Evolutionary conservation across 2,113 vertebrate genomes (phyloP), one percentile per base, ranked within the genome.

Genomic region (Toxotes chatareus): DNA sequence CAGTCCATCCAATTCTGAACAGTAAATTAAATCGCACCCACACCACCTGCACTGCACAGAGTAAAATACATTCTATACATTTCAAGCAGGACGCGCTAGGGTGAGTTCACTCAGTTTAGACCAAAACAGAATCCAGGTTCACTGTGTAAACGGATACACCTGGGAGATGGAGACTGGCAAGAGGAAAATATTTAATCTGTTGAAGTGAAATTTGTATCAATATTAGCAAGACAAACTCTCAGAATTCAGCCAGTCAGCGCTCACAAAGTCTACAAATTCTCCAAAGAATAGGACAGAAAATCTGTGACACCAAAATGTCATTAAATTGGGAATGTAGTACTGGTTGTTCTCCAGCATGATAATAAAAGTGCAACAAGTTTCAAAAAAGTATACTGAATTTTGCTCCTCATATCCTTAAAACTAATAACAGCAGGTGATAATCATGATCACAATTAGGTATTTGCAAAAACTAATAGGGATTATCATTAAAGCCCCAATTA

Each of bases 21-120:
- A 44, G 65, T 42, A 65, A 82, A 79, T 65, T 55, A 31, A 38
- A 72, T 36, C 1, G 3, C 31, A 40, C 44, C n/a, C 21, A 13
- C n/a, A 13, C 19, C 6, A 47, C 23, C 56, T 51, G n/a, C 36
- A 14, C 23, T 61, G 13, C 17, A 67, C 14, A 61, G 10, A 34
- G 60, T 5, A 14, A 23, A 53, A 61, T 27, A 31, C 46, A 80
- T 36, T 17, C 17, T 69, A 9, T n/a, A 34, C 19, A 51, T 68
- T 76, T 51, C 32, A 23, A 59, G 38, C 21, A 27, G 42, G 32
- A 64, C 59, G 44, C 10, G 0, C 7, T 11, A 2, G 2, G 11
- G 2, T 49, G n/a, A 59, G 46, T 47, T 46, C 36, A 55, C 21
- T 27, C 17, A 44, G 19, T 44, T 72, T 19, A 34, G 46, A 56